Base-by-base conservation (phyloP, 2,113 vertebrate species). In the Syngnathus typhle region DNA sequence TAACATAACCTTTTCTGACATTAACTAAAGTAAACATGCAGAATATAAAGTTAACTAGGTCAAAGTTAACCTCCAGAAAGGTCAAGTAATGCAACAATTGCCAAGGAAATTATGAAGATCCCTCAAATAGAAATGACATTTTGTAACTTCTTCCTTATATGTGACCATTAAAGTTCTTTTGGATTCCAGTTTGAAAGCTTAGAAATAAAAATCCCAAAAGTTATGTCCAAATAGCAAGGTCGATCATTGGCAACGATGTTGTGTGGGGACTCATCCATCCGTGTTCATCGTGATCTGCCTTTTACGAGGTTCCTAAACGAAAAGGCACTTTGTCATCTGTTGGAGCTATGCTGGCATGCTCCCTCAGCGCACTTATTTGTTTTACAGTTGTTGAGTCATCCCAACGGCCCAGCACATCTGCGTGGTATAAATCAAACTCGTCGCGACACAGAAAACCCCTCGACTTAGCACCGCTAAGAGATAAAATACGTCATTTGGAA, bases 321-420 rank as follows among this genome's bases (percentile, higher is more conserved):
- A 67, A 75, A 61, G 69, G 23, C 41, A 36, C 18, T 72, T 65
- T 78, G 52, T 68, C 37, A 72, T 69, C 64, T 59, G 41, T 37
- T 67, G 41, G 64, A 62, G 55, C 36, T 39, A 41, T 9, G 52
- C 66, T 76, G 58, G 71, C 80, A 63, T 60, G 47, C 65, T 72
- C 60, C 55, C 13, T 16, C 23, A 7, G 2, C 4, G 27, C 27
- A 36, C 27, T 6, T 18, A 36, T 58, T 58, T 4, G 27, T 36
- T 58, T 58, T 58, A 36, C 2, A 36, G 27, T 36, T 36, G 49
- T 21, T 15, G 55, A 36, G 11, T 58, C 55, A 36, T 81, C 78
- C 70, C 76, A 79, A 75, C 55, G 79, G 69, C 74, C 67, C 55
- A 54, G 70, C 82, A 84, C 87, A 89, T 84, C 83, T 88, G 88